Conservation (phyloP, 1,140 invertebrate species). For the Caerostris darwini region DNA sequence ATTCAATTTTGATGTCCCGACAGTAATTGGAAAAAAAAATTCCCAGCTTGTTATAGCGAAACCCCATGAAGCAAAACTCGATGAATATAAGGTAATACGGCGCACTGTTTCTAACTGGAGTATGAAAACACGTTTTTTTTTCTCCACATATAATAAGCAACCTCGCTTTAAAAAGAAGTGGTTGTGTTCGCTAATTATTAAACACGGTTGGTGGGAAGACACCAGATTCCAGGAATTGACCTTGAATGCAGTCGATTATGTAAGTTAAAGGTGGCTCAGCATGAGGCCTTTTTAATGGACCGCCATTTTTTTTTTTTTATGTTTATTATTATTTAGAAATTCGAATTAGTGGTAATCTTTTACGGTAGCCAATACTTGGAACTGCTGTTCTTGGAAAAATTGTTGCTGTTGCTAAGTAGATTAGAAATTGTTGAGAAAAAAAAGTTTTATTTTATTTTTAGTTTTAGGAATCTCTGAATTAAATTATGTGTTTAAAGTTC, state of each 20-base stretch:
- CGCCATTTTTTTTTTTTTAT: neutral
- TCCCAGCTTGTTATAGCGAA: conserved; percentile 26
- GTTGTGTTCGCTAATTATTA: neutral
- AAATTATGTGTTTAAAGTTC: too few species aligned
- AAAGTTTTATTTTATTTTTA: too few species aligned
- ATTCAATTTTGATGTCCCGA: neutral
- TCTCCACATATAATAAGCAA: neutral
- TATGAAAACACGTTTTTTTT: conserved; percentile 19
- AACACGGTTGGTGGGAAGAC: neutral
- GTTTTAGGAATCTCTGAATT: too few species aligned
- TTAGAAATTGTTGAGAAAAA: too few species aligned
- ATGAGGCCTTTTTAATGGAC: neutral
- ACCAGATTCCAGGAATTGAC: conserved; percentile 14
- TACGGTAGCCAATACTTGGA: neutral
- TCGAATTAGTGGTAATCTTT: neutral
- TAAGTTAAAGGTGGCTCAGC: neutral
- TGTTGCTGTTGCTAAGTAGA: too few species aligned
- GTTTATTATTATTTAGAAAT: neutral
- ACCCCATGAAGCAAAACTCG: neutral
- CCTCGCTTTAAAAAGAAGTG: neutral
- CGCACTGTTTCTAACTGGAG: neutral
- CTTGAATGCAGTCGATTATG: neutral
- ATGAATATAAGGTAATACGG: neutral
- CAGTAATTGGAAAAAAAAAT: conserved; percentile 9
- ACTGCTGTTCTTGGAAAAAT: neutral